These are phyloP conservation scores for Sminthurides bifidus DNA, from an alignment of 1,140 invertebrate genomes.

Conservation along the genomic window DNA sequence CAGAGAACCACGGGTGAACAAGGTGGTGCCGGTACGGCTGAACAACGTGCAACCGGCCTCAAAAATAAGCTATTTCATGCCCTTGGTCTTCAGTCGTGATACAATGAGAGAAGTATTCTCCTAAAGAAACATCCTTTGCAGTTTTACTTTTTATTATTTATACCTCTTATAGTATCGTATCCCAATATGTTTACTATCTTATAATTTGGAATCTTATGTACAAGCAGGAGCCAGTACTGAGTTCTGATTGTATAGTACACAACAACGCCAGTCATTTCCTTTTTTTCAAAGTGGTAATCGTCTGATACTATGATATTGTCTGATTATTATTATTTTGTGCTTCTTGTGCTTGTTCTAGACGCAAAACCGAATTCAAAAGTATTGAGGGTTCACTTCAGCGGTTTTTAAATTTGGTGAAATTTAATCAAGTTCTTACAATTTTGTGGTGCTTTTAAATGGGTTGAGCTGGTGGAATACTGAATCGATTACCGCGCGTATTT, in stretches of 20 bases:
- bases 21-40: constrained; percentile 37
- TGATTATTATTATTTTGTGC: too few relatives aligned
- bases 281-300: neutral
- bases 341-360: too few relatives aligned
- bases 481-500: too few relatives aligned
- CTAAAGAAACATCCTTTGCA: neutral
- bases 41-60: constrained; percentile 41
- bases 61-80: constrained; percentile 52
- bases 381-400: too few relatives aligned
- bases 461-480: too few relatives aligned
- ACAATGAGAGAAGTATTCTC: too few relatives aligned
- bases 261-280: neutral
- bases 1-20: constrained; percentile 34
- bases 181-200: neutral
- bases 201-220: neutral
- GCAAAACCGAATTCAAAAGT: too few relatives aligned
- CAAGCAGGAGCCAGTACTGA: neutral
- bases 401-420: too few relatives aligned
- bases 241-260: too few relatives aligned
- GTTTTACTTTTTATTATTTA: constrained; percentile 1
- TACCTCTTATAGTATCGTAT: neutral
- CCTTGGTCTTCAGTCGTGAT: constrained; percentile 42
- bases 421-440: too few relatives aligned
- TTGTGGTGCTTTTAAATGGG: too few relatives aligned
- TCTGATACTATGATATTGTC: too few relatives aligned